phyloP scores from a whole-genome alignment of 2,888 invertebrate genomes.

The Rhagium mordax region DNA sequence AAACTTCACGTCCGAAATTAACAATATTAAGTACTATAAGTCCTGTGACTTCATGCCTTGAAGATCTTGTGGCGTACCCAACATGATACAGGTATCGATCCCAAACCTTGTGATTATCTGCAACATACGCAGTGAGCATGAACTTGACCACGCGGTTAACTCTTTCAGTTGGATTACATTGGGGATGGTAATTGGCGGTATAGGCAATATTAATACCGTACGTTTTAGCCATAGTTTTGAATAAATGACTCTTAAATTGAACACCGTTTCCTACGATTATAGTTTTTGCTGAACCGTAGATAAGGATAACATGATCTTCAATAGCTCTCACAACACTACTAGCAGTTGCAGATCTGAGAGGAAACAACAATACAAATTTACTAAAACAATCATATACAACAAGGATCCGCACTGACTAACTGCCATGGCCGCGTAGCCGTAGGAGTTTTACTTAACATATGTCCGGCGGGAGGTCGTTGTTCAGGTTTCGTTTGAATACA shows the following conservation, averaged over 20 bases:
- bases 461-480: conserved; percentile 32
- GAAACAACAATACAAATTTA: conserved; percentile 29
- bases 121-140: conserved; percentile 33
- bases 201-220: conserved; percentile 51
- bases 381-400: conserved; percentile 33
- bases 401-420: conserved; percentile 30
- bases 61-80: not conserved
- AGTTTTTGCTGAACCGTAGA: conserved; percentile 22
- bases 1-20: not conserved
- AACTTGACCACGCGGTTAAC: conserved; percentile 59
- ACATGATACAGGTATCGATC: not conserved
- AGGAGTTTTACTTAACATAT: conserved; percentile 24
- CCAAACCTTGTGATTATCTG: not conserved
- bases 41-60: not conserved
- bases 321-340: not conserved
- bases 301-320: conserved; percentile 35
- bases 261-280: not conserved
- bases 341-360: conserved; percentile 22
- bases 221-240: not conserved
- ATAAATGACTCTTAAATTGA: not conserved
- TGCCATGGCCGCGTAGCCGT: conserved; percentile 36
- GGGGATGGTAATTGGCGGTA: too few species aligned
- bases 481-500: conserved; percentile 33
- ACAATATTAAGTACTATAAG: not conserved
- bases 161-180: conserved; percentile 60